Evolutionary conservation across 2,888 invertebrate species (phyloP).

Genomic region (Reticulitermes lucifugus): DNA sequence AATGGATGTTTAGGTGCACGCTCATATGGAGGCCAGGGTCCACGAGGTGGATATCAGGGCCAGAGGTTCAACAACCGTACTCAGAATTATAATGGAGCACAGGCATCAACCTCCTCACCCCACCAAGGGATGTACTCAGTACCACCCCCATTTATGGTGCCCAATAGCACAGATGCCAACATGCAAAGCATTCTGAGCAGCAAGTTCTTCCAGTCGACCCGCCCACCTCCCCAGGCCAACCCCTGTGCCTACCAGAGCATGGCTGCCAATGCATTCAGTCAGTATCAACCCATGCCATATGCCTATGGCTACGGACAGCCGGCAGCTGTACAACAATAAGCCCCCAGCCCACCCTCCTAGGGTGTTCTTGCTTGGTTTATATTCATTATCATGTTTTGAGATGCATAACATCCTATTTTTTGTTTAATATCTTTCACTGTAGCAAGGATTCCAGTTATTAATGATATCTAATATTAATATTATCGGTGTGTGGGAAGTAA

Average conservation of each 20-base stretch:
- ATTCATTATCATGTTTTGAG: conserved; percentile 45
- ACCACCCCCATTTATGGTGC: conserved; percentile 61
- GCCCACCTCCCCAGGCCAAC: conserved; percentile 67
- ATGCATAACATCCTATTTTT: conserved; percentile 33
- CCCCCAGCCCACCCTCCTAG: conserved; percentile 54
- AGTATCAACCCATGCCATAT: conserved; percentile 64
- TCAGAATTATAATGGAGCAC: conserved; percentile 55
- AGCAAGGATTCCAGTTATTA: conserved; percentile 41
- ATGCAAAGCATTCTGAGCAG: conserved; percentile 72
- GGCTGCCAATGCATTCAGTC: conserved; percentile 67
- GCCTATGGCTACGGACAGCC: conserved; percentile 56
- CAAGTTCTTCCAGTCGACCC: conserved; percentile 79
- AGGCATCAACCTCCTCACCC: conserved; percentile 56
- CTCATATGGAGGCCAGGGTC: conserved; percentile 43
- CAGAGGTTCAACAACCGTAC: conserved; percentile 59
- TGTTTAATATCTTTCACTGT: conserved; percentile 44
- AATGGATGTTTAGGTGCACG: conserved; percentile 30
- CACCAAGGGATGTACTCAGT: conserved; percentile 62
- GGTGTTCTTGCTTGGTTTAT: conserved; percentile 46
- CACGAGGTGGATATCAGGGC: conserved; percentile 58
- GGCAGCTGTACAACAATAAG: conserved; percentile 76
- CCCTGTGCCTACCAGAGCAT: conserved; percentile 72
- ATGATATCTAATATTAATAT: conserved; percentile 49
- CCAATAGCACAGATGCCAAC: conserved; percentile 65
- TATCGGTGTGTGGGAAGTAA: conserved; percentile 56